Percentiles rank a stretch among this genome's conserved stretches.
phyloP scores from a whole-genome alignment of 2,113 vertebrate genomes.

The Euleptes europaea region DNA sequence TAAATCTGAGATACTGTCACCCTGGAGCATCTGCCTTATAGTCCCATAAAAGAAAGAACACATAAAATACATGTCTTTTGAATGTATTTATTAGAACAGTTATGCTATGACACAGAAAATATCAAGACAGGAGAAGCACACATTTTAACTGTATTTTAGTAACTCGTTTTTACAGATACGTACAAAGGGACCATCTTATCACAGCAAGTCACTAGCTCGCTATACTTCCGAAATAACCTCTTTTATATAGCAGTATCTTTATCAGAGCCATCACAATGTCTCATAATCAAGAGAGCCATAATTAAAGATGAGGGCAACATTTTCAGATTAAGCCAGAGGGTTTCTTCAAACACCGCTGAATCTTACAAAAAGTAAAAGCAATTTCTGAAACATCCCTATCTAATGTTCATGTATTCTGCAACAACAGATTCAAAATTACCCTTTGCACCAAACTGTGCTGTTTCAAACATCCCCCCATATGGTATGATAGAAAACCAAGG shows the following conservation, averaged over 20 bases:
- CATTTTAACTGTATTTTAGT: not conserved
- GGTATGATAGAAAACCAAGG: not conserved
- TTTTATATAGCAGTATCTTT: conserved; percentile 8
- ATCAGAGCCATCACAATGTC: not conserved
- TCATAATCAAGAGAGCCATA: conserved; percentile 2
- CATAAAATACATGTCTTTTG: not conserved
- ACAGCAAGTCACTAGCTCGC: not conserved
- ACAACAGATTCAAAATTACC: not conserved
- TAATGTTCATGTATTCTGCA: not conserved
- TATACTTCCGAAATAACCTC: not conserved
- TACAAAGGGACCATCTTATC: not conserved
- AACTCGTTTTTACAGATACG: not conserved
- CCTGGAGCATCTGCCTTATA: not conserved
- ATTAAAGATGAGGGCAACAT: not conserved
- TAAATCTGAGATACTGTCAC: not conserved
- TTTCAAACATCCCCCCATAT: not conserved
- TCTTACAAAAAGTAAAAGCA: not conserved
- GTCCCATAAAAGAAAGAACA: not conserved
- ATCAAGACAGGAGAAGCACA: not conserved
- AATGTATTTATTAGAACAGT: not conserved
- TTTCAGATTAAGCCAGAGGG: not conserved
- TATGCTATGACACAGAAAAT: not conserved
- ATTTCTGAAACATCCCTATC: not conserved
- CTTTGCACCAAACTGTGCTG: not conserved
- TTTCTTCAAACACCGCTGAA: not conserved